These are phyloP conservation scores for Sesamia nonagrioides DNA, from an alignment of 1,140 invertebrate species.

Conservation along the genomic window DNA sequence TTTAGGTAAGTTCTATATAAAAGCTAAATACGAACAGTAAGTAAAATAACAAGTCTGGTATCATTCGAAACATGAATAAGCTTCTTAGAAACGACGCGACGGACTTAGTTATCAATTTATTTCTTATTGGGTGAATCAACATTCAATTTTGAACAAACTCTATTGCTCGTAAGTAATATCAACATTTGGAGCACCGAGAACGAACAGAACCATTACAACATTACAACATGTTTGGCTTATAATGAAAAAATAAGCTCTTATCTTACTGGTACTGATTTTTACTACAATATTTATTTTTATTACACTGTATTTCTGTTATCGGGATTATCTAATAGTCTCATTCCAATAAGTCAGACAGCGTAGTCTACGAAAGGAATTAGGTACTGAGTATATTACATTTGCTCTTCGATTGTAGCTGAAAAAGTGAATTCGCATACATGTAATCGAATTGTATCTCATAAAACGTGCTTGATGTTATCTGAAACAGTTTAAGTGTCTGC, in stretches of 20 bases:
- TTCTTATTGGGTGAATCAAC: constrained; percentile 30
- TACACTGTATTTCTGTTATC: constrained; percentile 18
- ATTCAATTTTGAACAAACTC: constrained; percentile 25
- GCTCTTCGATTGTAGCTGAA: background rate
- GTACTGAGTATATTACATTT: constrained; percentile 1
- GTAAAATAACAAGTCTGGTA: constrained; percentile 22
- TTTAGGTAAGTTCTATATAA: background rate
- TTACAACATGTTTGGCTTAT: constrained; percentile 19
- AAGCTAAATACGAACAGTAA: constrained; percentile 18
- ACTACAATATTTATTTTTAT: constrained; percentile 20
- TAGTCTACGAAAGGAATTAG: constrained; percentile 5
- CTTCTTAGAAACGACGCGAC: constrained; percentile 19
- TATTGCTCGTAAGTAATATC: constrained; percentile 30
- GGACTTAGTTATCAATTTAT: constrained; percentile 24
- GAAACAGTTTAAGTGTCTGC: background rate
- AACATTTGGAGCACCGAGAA: constrained; percentile 23
- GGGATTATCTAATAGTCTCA: constrained; percentile 22
- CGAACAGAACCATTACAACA: constrained; percentile 13
- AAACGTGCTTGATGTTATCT: background rate
- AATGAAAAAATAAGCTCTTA: no score
- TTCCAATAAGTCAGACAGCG: background rate
- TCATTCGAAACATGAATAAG: constrained; percentile 14
- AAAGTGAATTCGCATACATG: background rate
- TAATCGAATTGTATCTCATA: background rate
- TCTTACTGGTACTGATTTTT: constrained; percentile 18